Evolutionary conservation across 2,888 invertebrate species (phyloP).

Genomic region (Ichneumoninae sp.): DNA sequence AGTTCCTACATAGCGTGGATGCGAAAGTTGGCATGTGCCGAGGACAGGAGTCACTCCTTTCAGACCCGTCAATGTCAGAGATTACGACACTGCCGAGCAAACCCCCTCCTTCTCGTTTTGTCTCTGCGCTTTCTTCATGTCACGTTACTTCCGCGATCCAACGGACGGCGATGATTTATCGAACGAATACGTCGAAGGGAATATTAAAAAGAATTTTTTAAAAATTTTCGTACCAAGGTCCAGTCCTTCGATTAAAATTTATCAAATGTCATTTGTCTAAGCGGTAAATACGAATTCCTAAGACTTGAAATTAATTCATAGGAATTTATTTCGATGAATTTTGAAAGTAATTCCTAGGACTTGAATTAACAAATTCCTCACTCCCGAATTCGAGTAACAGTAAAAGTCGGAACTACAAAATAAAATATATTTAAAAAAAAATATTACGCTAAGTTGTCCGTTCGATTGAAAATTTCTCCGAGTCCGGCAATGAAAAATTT

Average conservation of each 20-base stretch:
- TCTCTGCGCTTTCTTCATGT: constrained; percentile 30
- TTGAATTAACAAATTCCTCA: too few relatives aligned
- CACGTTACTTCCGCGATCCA: constrained; percentile 11
- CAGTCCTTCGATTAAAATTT: too few relatives aligned
- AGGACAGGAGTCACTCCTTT: constrained; percentile 81
- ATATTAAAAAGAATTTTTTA: not conserved
- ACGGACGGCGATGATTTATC: not conserved
- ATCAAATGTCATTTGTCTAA: too few relatives aligned
- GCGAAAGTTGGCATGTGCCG: constrained; percentile 80
- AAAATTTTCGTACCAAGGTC: not conserved
- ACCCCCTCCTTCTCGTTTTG: constrained; percentile 37
- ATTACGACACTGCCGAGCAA: constrained; percentile 73
- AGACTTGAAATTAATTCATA: too few relatives aligned
- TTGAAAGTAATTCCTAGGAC: too few relatives aligned
- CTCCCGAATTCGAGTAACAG: too few relatives aligned
- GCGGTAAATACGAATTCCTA: too few relatives aligned
- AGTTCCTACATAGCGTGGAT: constrained; percentile 73
- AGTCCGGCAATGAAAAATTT: not conserved
- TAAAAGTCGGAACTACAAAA: too few relatives aligned
- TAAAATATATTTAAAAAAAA: too few relatives aligned
- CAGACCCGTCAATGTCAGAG: constrained; percentile 74
- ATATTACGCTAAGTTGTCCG: too few relatives aligned
- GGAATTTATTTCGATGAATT: too few relatives aligned
- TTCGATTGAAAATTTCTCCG: too few relatives aligned
- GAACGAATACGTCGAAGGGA: not conserved